Base-by-base conservation (phyloP, 2,797 vertebrate species). In the Peromyscus aztecus region DNA sequence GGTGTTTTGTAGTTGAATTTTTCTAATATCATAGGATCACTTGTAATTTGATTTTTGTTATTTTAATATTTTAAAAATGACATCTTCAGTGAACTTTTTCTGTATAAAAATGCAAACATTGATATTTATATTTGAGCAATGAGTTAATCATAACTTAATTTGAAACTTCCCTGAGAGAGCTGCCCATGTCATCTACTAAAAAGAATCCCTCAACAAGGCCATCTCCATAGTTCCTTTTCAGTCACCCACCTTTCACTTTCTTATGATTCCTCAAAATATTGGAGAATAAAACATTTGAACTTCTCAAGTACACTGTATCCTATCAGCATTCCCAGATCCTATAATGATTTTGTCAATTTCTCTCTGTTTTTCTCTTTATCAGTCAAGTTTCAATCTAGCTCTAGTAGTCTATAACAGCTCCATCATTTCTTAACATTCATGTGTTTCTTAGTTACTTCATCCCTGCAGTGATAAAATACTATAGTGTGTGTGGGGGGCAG, bases 171-270 rank as follows among this genome's bases (percentile, higher is more conserved):
- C 34, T 19, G 49, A 3, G 34, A 81, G 3, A 37, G 40, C 13
- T 49, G 63, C 43, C 40, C 16, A 1, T 2, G 21, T 1, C 3
- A 21, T 52, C 14, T 5, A 1, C 6, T 5, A 1, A 65, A n/a
- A 49, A 23, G 23, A 23, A 1, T 55, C 8, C 37, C 19, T 16
- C 0, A 4, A 8, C 2, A 2, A 8, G 14, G 4, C 1, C 31
- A 76, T 19, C 6, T 57, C 2, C 23, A 27, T 17, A 21, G 2
- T 0, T 2, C 3, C 2, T 52, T 10, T 3, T 27, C 40, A 37
- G 0, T 6, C 6, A 34, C 12, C 23, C 0, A 40, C 0, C 14
- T 3, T 8, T 67, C 13, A 14, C 17, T 10, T 37, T 55, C 4
- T 46, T 23, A n/a, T 6, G 0, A 1, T 17, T 52, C 57, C 43